Base-by-base conservation (phyloP, 2,888 invertebrate species). In the Bedellia somnulentella region DNA sequence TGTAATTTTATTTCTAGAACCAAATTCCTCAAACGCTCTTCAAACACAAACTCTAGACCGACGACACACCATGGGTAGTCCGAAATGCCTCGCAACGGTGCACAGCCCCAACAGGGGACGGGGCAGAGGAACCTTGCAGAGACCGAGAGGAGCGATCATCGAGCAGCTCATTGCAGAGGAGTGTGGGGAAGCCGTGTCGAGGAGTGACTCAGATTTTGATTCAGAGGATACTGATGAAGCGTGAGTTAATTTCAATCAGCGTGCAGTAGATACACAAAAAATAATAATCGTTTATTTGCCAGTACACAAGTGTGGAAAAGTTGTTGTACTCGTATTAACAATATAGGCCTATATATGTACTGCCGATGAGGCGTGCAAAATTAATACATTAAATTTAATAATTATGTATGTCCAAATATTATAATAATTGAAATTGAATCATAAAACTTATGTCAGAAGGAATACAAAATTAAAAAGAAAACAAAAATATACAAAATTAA, bases 141-240 rank as follows among this genome's bases (percentile, higher is more conserved):
- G 64, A 37, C 71, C 70, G 0, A 47, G 73, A 30, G 70, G 66
- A 5, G 51, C 62, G 1, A 55, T 62, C 38, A 60, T 78, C 43
- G 67, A 73, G 37, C 61, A 73, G 40, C 49, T 77, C 8, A 71
- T 78, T 14, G 71, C 73, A 27, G 71, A 71, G 27, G 68, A 73
- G 37, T 75, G 73, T 27, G 73, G 73, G 0, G 68, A 71, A 28
- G 52, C 68, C 12, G 49, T 73, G 36, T 60, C 59, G 25, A 57
- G 70, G 24, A 62, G 77, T 40, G 63, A 78, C 33, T 81, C 82
- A 15, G 82, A 82, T 24, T 48, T 78, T 1, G 80, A 82, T 41
- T 77, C 76, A 1, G 82, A 82, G 35, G 83, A 83, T 43, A 73
- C 71, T 39, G 82, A 82, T 40, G 76, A 76, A 45, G 51, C 53